A percentile compares a stretch with the other conserved stretches of the same genome.
Conservation (phyloP, 2,888 invertebrate genomes). For the Autographa pulchrina region DNA sequence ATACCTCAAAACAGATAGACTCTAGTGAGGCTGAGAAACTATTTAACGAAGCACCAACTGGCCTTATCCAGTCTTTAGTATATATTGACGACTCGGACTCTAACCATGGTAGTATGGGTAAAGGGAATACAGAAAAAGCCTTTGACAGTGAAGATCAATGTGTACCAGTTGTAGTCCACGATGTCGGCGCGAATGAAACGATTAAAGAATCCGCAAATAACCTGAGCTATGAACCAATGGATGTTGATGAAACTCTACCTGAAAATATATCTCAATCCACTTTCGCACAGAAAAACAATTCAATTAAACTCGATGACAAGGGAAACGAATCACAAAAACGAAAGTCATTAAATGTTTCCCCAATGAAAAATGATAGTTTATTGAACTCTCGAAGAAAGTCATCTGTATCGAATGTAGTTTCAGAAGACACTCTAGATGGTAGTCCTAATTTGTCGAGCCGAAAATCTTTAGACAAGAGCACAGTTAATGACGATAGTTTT, state of each 20-base stretch:
- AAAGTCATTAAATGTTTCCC: conserved; percentile 51
- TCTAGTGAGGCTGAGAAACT: conserved; percentile 61
- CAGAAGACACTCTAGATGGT: conserved; percentile 38
- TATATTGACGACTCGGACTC: conserved; percentile 80
- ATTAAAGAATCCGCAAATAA: conserved; percentile 51
- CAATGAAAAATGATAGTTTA: conserved; percentile 45
- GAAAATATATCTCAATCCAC: conserved; percentile 69
- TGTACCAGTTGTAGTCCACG: conserved; percentile 76
- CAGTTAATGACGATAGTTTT: not conserved
- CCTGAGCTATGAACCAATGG: conserved; percentile 83
- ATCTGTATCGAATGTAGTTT: conserved; percentile 22
- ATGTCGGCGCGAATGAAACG: conserved; percentile 43
- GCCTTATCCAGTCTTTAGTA: conserved; percentile 66
- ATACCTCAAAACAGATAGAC: conserved; percentile 23
- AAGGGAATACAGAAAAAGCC: conserved; percentile 54
- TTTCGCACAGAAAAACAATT: conserved; percentile 55
- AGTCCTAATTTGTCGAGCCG: conserved; percentile 8
- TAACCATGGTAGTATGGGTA: conserved; percentile 62
- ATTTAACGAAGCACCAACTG: conserved; percentile 68
- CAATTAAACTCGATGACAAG: conserved; percentile 30
- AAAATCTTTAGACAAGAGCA: conserved; percentile 11
- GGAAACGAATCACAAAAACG: conserved; percentile 34
- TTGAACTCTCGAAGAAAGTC: conserved; percentile 50
- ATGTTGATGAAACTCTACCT: conserved; percentile 83
- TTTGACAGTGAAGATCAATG: conserved; percentile 77